phyloP scores from a whole-genome alignment of 2,113 vertebrate genomes.

The Tursiops truncatus region DNA sequence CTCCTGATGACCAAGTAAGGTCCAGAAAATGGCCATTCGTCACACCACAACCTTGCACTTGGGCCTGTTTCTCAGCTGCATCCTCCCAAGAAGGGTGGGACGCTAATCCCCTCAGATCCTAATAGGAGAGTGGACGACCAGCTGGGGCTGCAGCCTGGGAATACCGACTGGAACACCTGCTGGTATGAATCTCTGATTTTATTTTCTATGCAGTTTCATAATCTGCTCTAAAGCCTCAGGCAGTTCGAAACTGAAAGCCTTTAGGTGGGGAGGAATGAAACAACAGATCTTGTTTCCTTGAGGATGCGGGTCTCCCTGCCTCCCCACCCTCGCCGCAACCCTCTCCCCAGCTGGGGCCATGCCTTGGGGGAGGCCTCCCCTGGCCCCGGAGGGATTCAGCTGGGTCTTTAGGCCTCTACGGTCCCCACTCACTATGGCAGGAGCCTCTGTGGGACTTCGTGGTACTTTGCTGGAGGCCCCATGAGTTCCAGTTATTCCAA shows the following conservation, averaged over 20 bases:
- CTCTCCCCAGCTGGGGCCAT: background rate
- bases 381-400: background rate
- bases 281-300: background rate
- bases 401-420: accelerated
- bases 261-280: background rate
- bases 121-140: accelerated
- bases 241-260: background rate
- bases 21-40: background rate
- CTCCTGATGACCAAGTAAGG: background rate
- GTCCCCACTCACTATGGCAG: background rate
- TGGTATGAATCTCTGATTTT: background rate
- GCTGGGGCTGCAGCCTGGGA: background rate
- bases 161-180: too few species aligned
- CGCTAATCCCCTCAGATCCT: background rate
- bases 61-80: background rate
- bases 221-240: background rate
- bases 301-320: too few species aligned
- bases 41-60: background rate
- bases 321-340: background rate
- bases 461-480: background rate
- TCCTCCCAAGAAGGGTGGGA: background rate
- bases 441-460: background rate
- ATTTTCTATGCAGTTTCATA: background rate
- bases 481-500: background rate
- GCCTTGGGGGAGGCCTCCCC: accelerated